A percentile compares a stretch with the other conserved stretches of the same genome.
Conservation (phyloP, 1,140 invertebrate genomes). For the Orius insidiosus region DNA sequence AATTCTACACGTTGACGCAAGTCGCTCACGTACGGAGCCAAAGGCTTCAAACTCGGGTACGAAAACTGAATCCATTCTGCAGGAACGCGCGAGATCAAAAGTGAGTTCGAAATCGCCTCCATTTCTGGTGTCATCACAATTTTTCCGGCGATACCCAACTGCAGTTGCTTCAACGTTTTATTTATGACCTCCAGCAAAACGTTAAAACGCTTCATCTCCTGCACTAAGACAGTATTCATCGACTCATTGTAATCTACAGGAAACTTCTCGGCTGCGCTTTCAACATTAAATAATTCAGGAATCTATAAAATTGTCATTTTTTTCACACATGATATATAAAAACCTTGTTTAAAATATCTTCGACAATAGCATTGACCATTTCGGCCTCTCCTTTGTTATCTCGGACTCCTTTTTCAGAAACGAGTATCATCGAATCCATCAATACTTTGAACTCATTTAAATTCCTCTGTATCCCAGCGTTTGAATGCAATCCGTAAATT, state of each 20-base stretch:
- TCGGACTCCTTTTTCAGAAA: slow-evolving; percentile 35
- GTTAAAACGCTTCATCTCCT: slow-evolving; percentile 85
- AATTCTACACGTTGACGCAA: slow-evolving; percentile 62
- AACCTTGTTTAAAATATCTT: slow-evolving; percentile 53
- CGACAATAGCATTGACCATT: slow-evolving; percentile 37
- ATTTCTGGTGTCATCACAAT: slow-evolving; percentile 72
- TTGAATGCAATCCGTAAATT: slow-evolving; percentile 74
- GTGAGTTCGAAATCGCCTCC: slow-evolving; percentile 47
- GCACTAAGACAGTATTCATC: slow-evolving; percentile 84
- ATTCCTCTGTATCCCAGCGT: slow-evolving; percentile 78
- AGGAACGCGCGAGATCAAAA: slow-evolving; percentile 61
- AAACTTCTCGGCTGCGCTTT: slow-evolving; percentile 45
- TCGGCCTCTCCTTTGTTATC: slow-evolving; percentile 39
- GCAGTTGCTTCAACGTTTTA: slow-evolving; percentile 45
- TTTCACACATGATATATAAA: too few species aligned
- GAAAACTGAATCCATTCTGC: slow-evolving; percentile 60
- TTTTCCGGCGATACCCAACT: slow-evolving; percentile 70
- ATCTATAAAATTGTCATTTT: slow-evolving; percentile 28
- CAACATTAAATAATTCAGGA: slow-evolving; percentile 55
- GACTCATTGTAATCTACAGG: slow-evolving; percentile 74
- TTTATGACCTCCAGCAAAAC: slow-evolving; percentile 47
- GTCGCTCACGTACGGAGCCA: slow-evolving; percentile 71
- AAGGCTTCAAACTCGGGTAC: slow-evolving; percentile 79
- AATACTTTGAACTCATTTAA: slow-evolving; percentile 44
- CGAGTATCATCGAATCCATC: slow-evolving; percentile 42